These are phyloP conservation scores for Ichneumoninae sp. DNA, from an alignment of 2,888 invertebrate species.

Conservation along the genomic window DNA sequence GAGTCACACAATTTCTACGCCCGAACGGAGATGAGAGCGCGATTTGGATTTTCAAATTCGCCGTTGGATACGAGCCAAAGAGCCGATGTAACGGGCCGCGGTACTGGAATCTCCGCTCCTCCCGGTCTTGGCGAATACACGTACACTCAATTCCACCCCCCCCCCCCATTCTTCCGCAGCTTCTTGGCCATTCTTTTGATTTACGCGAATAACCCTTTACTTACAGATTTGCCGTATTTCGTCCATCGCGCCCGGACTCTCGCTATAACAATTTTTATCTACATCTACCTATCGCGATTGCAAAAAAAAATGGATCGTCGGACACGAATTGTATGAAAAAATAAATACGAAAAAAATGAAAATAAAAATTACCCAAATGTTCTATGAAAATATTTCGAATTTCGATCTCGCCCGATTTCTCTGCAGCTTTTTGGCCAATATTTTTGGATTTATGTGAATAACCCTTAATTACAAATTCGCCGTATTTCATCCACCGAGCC, in stretches of 20 bases:
- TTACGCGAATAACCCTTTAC: slow-evolving; percentile 43
- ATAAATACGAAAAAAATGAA: neutral
- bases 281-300: neutral
- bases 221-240: slow-evolving; percentile 48
- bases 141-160: slow-evolving; percentile 14
- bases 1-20: slow-evolving; percentile 68
- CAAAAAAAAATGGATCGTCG: neutral
- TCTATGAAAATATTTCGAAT: neutral
- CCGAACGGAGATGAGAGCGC: slow-evolving; percentile 58
- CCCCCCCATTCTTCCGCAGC: neutral
- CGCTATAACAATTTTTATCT: neutral
- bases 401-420: neutral
- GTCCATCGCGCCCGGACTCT: neutral
- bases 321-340: neutral
- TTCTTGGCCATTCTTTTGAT: slow-evolving; percentile 4
- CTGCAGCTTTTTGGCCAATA: neutral
- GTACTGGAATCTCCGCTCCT: neutral
- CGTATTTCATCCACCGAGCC: slow-evolving; percentile 21
- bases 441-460: too few relatives aligned
- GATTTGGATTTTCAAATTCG: slow-evolving; percentile 66
- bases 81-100: slow-evolving; percentile 2
- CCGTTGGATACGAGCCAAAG: slow-evolving; percentile 59
- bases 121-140: slow-evolving; percentile 43
- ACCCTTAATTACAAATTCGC: neutral
- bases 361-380: neutral